Percentiles rank a stretch among this genome's conserved stretches.
Conservation (phyloP, 2,888 invertebrate species). For the Papilio protenor region DNA sequence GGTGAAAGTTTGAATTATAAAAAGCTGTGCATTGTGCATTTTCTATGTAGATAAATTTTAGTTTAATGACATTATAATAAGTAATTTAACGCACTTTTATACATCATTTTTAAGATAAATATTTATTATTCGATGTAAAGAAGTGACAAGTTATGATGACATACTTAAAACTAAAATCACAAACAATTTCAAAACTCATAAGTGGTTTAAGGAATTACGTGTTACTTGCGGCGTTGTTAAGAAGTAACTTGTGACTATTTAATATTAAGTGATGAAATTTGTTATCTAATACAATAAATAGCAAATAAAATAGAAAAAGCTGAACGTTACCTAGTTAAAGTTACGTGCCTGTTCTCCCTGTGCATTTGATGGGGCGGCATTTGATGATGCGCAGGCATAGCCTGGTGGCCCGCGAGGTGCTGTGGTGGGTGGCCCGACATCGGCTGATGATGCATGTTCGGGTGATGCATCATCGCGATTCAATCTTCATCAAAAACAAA, state of each 20-base stretch:
- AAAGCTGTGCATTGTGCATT: background rate
- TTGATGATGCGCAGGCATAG: slow-evolving; percentile 82
- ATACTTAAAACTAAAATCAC: background rate
- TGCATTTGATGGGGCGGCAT: slow-evolving; percentile 87
- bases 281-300: slow-evolving; percentile 44
- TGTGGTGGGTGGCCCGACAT: slow-evolving; percentile 82
- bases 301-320: slow-evolving; percentile 70
- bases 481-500: slow-evolving; percentile 73
- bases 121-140: background rate
- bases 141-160: slow-evolving; percentile 2
- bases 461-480: slow-evolving; percentile 82
- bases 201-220: background rate
- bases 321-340: slow-evolving; percentile 79
- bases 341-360: slow-evolving; percentile 85
- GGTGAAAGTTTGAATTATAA: background rate
- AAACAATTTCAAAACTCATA: slow-evolving; percentile 2
- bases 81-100: background rate
- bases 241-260: background rate
- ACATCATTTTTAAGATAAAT: background rate
- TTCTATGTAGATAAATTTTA: background rate
- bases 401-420: slow-evolving; percentile 77
- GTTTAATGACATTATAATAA: background rate
- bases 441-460: slow-evolving; percentile 84
- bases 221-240: background rate
- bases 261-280: background rate